Evolutionary conservation across 2,113 vertebrate genomes (phyloP).

Genomic region (Epinephelus moara): DNA sequence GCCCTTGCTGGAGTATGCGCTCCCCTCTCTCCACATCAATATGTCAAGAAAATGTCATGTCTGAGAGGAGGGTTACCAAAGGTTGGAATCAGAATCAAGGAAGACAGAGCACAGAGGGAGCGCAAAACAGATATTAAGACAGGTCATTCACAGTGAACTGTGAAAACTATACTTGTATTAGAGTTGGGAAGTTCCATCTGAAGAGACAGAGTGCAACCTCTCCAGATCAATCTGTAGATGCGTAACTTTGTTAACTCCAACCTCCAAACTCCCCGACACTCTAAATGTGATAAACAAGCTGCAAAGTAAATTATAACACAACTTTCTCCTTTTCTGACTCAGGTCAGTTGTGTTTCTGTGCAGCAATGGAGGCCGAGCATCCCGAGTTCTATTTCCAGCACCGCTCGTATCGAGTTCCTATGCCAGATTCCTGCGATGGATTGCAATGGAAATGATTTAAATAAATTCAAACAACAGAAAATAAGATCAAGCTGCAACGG

Average conservation of each 20-base stretch:
- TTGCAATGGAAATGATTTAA: constrained; percentile 71
- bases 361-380: constrained; percentile 27
- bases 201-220: constrained; percentile 64
- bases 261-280: constrained; percentile 50
- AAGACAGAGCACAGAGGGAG: constrained; percentile 57
- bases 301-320: constrained; percentile 72
- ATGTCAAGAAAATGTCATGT: constrained; percentile 83
- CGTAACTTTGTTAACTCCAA: constrained; percentile 68
- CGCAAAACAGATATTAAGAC: constrained; percentile 46
- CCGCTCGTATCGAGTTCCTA: constrained; percentile 57
- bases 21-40: constrained; percentile 78
- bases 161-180: constrained; percentile 56
- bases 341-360: constrained; percentile 57
- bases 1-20: constrained; percentile 61
- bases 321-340: constrained; percentile 58
- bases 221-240: constrained; percentile 56
- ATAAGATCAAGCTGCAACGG: constrained; percentile 79
- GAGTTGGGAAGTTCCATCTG: constrained; percentile 50
- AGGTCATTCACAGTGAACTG: constrained; percentile 51
- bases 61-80: constrained; percentile 76
- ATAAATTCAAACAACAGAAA: constrained; percentile 81
- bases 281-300: constrained; percentile 74
- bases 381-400: constrained; percentile 51
- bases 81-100: constrained; percentile 66
- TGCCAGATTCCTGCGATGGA: constrained; percentile 61